phyloP scores from a whole-genome alignment of 1,140 invertebrate genomes.

The Maniola jurtina region DNA sequence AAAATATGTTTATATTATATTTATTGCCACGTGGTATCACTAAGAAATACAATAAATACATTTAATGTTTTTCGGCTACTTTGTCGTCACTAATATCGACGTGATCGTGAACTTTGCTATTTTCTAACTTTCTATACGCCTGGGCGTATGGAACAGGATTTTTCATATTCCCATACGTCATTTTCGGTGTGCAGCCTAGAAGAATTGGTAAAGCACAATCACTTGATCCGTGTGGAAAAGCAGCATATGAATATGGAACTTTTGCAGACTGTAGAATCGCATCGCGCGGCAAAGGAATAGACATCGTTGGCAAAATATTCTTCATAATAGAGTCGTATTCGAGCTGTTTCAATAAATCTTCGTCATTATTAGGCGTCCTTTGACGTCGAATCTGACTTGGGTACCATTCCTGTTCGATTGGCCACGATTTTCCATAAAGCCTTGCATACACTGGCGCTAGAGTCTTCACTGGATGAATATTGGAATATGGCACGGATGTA shows the following conservation, averaged over 20 bases:
- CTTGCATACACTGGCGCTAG: slow-evolving; percentile 26
- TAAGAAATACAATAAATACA: background rate
- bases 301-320: slow-evolving; percentile 62
- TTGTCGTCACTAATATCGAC: background rate
- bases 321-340: slow-evolving; percentile 49
- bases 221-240: slow-evolving; percentile 27
- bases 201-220: slow-evolving; percentile 41
- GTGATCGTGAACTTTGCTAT: background rate
- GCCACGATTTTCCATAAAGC: background rate
- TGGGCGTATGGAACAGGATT: slow-evolving; percentile 7
- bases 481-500: background rate
- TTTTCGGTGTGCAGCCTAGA: slow-evolving; percentile 42
- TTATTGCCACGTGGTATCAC: background rate
- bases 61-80: background rate
- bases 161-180: slow-evolving; percentile 30
- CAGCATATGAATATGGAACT: slow-evolving; percentile 5
- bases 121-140: slow-evolving; percentile 1
- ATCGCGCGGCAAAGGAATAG: slow-evolving; percentile 39
- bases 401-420: background rate
- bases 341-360: slow-evolving; percentile 50
- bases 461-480: slow-evolving; percentile 14
- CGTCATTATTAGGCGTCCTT: slow-evolving; percentile 19
- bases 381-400: slow-evolving; percentile 10
- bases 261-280: slow-evolving; percentile 8
- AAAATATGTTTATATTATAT: background rate